Conservation (phyloP, 2,888 invertebrate species). For the Agrotis segetum region DNA sequence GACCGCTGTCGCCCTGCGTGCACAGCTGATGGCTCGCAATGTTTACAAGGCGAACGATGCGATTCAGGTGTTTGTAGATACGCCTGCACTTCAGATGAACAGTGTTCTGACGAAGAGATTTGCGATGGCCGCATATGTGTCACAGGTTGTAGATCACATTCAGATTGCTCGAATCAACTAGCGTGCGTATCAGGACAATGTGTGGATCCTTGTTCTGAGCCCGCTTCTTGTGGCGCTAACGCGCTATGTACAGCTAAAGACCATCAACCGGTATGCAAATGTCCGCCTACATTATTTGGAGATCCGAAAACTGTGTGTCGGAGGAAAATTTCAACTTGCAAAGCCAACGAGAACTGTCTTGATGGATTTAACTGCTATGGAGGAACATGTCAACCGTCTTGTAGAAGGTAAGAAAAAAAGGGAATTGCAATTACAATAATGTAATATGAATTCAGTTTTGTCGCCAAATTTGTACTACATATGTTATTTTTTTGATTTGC, state of each 20-base stretch:
- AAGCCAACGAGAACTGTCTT: conserved; percentile 92
- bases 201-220: conserved; percentile 93
- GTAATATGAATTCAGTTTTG: neutral
- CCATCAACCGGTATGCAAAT: conserved; percentile 94
- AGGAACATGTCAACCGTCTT: conserved; percentile 94
- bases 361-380: conserved; percentile 94
- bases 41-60: conserved; percentile 96
- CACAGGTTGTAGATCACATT: conserved; percentile 95
- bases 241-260: conserved; percentile 93
- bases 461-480: neutral
- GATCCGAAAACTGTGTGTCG: conserved; percentile 94
- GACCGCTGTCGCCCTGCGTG: conserved; percentile 95
- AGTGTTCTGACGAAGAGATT: conserved; percentile 96
- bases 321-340: conserved; percentile 92
- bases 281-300: conserved; percentile 93
- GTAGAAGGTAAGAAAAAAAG: conserved; percentile 91
- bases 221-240: conserved; percentile 96
- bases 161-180: conserved; percentile 93
- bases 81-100: conserved; percentile 95
- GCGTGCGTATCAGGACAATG: conserved; percentile 96
- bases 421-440: too few relatives aligned
- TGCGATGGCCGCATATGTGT: conserved; percentile 95
- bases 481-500: conserved; percentile 1
- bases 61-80: conserved; percentile 95
- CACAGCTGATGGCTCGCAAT: conserved; percentile 93